phyloP scores from a whole-genome alignment of 1,140 invertebrate genomes.

The Varroa destructor region DNA sequence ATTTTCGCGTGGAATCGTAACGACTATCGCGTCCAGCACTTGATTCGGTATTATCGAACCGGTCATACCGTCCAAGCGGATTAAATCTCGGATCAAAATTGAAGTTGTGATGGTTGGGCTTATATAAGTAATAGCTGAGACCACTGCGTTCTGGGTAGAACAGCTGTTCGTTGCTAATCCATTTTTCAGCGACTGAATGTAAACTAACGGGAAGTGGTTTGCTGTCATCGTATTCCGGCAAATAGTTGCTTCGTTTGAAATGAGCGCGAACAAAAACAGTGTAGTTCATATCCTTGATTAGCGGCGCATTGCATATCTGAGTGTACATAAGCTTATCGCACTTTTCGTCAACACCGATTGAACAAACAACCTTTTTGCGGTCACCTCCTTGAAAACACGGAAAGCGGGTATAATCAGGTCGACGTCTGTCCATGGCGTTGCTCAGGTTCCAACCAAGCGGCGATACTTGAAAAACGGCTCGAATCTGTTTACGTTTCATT shows the following conservation, averaged over 20 bases:
- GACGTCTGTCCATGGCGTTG: slow-evolving; percentile 6
- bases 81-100: no score
- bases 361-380: slow-evolving; percentile 8
- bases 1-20: no score
- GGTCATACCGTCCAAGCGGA: no score
- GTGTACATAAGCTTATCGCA: slow-evolving; percentile 18
- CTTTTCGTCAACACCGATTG: slow-evolving; percentile 10
- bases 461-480: not conserved
- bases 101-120: no score
- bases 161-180: slow-evolving; percentile 4
- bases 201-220: slow-evolving; percentile 16
- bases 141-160: not conserved
- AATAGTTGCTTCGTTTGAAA: slow-evolving; percentile 15
- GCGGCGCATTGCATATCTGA: slow-evolving; percentile 15
- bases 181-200: slow-evolving; percentile 13
- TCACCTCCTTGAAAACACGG: slow-evolving; percentile 17
- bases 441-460: slow-evolving; percentile 7
- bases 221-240: slow-evolving; percentile 8
- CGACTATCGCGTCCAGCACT: no score
- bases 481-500: slow-evolving; percentile 23
- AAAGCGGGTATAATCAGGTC: slow-evolving; percentile 5
- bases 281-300: slow-evolving; percentile 15
- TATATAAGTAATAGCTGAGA: not conserved
- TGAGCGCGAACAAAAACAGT: slow-evolving; percentile 7
- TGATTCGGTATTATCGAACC: no score